Evolutionary conservation across 2,113 vertebrate species (phyloP).

Genomic region (Nyctibius bracteatus): DNA sequence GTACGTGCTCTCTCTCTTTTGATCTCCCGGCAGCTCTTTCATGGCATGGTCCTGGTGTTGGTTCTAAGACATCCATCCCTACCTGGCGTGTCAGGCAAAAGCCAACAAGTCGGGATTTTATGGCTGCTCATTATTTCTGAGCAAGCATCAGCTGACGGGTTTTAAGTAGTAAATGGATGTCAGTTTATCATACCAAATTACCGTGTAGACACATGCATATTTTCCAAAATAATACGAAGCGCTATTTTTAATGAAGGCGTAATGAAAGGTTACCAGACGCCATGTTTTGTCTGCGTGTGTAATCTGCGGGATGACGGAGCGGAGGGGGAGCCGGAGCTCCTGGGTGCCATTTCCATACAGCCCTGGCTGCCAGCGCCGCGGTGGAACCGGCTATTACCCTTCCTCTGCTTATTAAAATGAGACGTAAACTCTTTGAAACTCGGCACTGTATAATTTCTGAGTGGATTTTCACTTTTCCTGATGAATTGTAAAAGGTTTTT

Average conservation of each 20-base stretch:
- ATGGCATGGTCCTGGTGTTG: background rate
- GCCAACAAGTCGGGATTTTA: background rate
- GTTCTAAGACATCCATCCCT: background rate
- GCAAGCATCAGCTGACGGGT: constrained; percentile 33
- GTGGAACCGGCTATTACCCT: background rate
- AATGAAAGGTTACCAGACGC: constrained; percentile 26
- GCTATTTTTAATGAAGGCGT: constrained; percentile 46
- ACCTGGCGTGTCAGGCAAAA: background rate
- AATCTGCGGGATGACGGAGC: background rate
- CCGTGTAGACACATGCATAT: background rate
- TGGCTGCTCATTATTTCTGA: constrained; percentile 43
- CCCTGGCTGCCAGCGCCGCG: background rate
- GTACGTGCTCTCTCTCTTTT: constrained; percentile 73
- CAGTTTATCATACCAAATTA: constrained; percentile 18
- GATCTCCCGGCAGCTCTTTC: background rate
- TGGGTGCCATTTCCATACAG: constrained; percentile 4
- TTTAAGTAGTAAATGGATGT: background rate
- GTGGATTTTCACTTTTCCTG: background rate
- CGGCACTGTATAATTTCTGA: fast-evolving
- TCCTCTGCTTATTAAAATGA: background rate
- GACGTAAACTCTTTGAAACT: background rate
- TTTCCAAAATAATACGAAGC: constrained; percentile 22
- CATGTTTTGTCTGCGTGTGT: constrained; percentile 9
- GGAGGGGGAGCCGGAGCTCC: background rate
- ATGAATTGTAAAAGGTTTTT: background rate